A percentile compares a stretch with the other conserved stretches of the same genome.
These are phyloP conservation scores for Toxostoma redivivum DNA, from an alignment of 2,113 vertebrate species.

Conservation along the genomic window DNA sequence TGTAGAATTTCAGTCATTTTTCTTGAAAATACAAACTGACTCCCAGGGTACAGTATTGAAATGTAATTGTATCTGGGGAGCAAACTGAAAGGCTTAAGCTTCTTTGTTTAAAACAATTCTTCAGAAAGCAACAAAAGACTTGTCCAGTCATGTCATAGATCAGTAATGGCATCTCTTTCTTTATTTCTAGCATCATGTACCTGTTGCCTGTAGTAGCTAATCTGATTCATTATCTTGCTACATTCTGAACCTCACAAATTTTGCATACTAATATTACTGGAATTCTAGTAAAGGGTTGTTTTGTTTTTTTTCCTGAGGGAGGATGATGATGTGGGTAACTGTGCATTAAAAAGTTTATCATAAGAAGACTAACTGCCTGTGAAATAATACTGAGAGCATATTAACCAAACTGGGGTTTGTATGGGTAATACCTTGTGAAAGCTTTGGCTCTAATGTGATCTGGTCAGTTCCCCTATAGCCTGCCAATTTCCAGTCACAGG, in stretches of 20 bases:
- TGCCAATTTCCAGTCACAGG: not conserved
- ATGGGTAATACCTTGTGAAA: not conserved
- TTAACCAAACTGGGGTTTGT: not conserved
- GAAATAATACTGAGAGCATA: not conserved
- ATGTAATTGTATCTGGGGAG: not conserved
- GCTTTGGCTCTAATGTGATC: not conserved
- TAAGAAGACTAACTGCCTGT: not conserved
- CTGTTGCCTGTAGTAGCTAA: not conserved
- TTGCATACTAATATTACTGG: not conserved
- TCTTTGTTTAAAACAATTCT: not conserved
- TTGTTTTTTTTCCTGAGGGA: not conserved
- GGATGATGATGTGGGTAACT: not conserved
- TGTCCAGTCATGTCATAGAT: not conserved
- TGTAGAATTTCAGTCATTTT: not conserved
- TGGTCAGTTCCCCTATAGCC: not conserved
- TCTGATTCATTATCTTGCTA: not conserved
- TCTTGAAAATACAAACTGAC: not conserved
- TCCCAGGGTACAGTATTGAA: not conserved
- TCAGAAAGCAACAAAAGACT: not conserved
- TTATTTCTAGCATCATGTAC: not conserved
- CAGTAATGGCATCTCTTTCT: not conserved
- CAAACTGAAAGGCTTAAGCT: not conserved
- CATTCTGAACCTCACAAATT: not conserved
- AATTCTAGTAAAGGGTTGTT: not conserved
- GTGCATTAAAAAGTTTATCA: not conserved